These are phyloP conservation scores for Tipula unca DNA, from an alignment of 2,888 invertebrate genomes.

Conservation along the genomic window DNA sequence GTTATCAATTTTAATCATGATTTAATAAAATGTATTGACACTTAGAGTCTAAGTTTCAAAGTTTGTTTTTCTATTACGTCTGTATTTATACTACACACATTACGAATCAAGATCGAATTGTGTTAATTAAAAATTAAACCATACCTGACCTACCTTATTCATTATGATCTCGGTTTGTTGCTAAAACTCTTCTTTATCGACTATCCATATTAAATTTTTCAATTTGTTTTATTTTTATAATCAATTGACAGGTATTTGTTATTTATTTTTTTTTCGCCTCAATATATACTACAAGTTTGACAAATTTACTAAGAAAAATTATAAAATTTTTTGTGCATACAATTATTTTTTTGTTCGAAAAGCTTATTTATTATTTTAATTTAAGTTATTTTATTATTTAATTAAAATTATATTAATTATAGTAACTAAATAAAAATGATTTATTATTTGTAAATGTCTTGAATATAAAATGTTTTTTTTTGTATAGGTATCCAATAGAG, in stretches of 20 bases:
- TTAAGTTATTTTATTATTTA: not conserved
- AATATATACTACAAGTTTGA: not conserved
- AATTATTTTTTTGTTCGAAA: not conserved
- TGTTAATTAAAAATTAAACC: too few species aligned
- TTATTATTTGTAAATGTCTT: not conserved
- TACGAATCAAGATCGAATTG: too few species aligned
- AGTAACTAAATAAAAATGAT: not conserved
- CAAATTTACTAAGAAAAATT: not conserved
- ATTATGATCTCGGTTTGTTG: not conserved
- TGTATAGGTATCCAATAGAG: not conserved
- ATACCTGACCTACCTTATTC: not conserved
- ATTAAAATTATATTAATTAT: not conserved
- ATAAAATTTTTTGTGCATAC: not conserved
- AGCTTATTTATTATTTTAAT: not conserved
- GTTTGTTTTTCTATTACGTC: not conserved
- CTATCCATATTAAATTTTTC: not conserved
- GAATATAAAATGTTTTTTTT: not conserved
- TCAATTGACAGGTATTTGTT: not conserved
- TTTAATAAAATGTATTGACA: not conserved
- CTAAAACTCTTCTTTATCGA: not conserved
- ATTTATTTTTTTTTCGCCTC: not conserved
- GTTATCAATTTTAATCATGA: not conserved
- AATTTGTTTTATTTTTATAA: not conserved
- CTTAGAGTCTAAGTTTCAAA: not conserved
- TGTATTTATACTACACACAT: not conserved